Percentiles rank a stretch among this genome's conserved stretches.
Evolutionary conservation across 2,797 vertebrate species (phyloP).

Genomic region (Enteromius mattozi): DNA sequence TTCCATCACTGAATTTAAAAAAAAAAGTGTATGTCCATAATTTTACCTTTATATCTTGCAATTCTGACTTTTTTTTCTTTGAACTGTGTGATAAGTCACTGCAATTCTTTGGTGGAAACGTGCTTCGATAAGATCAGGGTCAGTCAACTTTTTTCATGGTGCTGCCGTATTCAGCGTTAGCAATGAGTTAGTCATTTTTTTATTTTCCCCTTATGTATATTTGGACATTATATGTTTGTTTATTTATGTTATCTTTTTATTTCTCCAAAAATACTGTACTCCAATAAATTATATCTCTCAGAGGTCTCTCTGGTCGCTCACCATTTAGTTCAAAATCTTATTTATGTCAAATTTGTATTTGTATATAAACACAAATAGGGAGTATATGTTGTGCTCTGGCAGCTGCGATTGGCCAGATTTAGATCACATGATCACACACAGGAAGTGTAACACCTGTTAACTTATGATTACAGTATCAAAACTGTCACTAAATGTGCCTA

Average conservation of each 20-base stretch:
- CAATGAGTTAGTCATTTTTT: conserved; percentile 73
- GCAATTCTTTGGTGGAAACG: background rate
- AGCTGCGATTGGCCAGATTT: conserved; percentile 76
- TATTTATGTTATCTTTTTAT: conserved; percentile 81
- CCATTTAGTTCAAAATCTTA: conserved; percentile 75
- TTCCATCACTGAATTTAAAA: background rate
- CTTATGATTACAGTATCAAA: conserved; percentile 74
- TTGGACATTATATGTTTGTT: conserved; percentile 83
- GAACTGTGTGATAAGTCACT: background rate
- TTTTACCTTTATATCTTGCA: too few relatives aligned
- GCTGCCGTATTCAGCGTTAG: conserved; percentile 74
- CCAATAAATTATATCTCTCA: conserved; percentile 78
- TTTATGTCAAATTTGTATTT: conserved; percentile 76
- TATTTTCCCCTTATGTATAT: conserved; percentile 88
- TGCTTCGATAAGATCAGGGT: conserved; percentile 58
- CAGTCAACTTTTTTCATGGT: conserved; percentile 78
- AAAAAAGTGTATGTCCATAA: background rate
- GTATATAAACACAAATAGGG: conserved; percentile 66
- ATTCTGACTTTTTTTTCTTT: background rate
- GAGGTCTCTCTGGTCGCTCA: conserved; percentile 74
- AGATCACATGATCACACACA: conserved; percentile 61
- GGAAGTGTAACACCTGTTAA: conserved; percentile 71
- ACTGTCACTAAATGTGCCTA: conserved; percentile 71
- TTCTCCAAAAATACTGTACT: conserved; percentile 75
- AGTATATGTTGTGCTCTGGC: conserved; percentile 71